Evolutionary conservation across 2,113 vertebrate species (phyloP).

Genomic region (Rhombomys opimus): DNA sequence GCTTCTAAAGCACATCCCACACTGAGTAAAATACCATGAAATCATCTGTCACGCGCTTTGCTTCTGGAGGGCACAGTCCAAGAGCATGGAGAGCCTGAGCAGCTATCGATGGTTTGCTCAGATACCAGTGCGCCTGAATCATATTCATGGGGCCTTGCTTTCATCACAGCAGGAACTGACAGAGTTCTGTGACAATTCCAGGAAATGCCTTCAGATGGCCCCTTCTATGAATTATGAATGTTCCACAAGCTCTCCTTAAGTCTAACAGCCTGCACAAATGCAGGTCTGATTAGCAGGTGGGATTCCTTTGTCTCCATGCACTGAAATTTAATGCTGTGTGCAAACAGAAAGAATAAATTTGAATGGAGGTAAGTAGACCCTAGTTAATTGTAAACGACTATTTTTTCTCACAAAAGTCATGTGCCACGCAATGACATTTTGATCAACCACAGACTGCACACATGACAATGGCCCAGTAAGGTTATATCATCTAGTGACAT

Average conservation of each 20-base stretch:
- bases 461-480: background rate
- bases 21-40: conserved; percentile 82
- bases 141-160: conserved; percentile 71
- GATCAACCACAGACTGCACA: background rate
- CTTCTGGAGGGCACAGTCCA: conserved; percentile 60
- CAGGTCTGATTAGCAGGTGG: conserved; percentile 27
- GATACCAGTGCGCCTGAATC: conserved; percentile 78
- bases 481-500: background rate
- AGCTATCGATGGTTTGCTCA: conserved; percentile 76
- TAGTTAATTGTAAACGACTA: background rate
- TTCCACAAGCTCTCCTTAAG: conserved; percentile 66
- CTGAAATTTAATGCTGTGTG: conserved; percentile 1
- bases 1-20: conserved; percentile 72
- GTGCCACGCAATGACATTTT: background rate
- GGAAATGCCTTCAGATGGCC: conserved; percentile 78
- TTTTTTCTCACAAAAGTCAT: background rate
- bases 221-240: conserved; percentile 76
- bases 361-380: background rate
- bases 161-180: conserved; percentile 70
- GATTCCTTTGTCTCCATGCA: conserved; percentile 27
- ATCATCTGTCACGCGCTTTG: conserved; percentile 81
- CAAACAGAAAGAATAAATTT: conserved; percentile 51
- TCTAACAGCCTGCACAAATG: conserved; percentile 50
- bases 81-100: conserved; percentile 66
- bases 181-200: conserved; percentile 79